Evolutionary conservation across 2,797 vertebrate species (phyloP), one percentile per base, ranked within the genome.

Genomic region (Aeoliscus strigatus): DNA sequence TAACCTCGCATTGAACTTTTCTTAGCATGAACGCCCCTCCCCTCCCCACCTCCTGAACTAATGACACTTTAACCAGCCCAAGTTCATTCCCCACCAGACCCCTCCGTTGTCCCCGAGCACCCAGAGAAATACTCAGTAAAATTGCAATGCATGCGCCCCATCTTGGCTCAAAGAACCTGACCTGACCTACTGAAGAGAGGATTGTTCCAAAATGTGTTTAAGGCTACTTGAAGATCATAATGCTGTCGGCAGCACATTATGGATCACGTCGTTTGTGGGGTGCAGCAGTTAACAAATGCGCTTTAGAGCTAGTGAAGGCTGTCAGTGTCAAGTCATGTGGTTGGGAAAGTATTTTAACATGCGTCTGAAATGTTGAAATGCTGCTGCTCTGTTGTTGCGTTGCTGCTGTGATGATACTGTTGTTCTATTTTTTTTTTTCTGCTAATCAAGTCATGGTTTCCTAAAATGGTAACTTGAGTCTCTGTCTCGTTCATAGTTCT

Each of bases 401-500:
- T 35, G 31, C 14, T 5, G 66, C 74, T 58, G 4, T 67, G 43
- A 64, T 73, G 16, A 51, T 67, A 72, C 42, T 57, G 64, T 69
- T 64, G 66, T 71, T 67, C 58, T 82, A 70, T n/a, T n/a, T n/a
- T n/a, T n/a, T n/a, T n/a, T n/a, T n/a, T n/a, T n/a, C n/a, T n/a
- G n/a, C n/a, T 45, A 41, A 38, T 55, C 62, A 28, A 63, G 60
- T 57, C 53, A 67, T 24, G 58, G 69, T 77, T 86, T 74, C 75
- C 81, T 81, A 57, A 78, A 75, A 75, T 75, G 87, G 84, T 91
- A 91, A 91, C 83, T 90, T 74, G 70, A 84, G 78, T 96, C 89
- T 99, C 91, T 97, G 90, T 97, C 91, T 94, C 92, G 84, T 96
- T 93, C 89, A 86, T 94, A 98, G 96, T 96, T 97, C 94, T 94